A percentile compares a stretch with the other conserved stretches of the same genome.
These are phyloP conservation scores for Oceanites oceanicus DNA, from an alignment of 2,113 vertebrate genomes.

Conservation along the genomic window DNA sequence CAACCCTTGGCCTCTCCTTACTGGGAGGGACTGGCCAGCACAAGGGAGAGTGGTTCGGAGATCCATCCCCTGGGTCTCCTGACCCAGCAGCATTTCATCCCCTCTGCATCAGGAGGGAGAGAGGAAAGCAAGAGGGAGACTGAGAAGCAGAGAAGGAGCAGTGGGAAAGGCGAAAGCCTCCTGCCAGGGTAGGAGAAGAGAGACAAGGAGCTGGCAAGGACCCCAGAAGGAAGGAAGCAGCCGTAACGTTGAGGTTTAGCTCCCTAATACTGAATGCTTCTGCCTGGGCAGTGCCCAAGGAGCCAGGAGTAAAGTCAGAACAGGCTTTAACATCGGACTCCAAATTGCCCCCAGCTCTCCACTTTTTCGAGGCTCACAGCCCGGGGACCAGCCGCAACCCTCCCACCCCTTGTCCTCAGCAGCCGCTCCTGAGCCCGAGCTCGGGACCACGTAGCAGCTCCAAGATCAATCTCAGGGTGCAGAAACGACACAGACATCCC, in stretches of 20 bases:
- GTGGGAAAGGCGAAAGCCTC: background rate
- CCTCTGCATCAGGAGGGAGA: background rate
- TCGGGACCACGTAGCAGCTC: rapidly evolving
- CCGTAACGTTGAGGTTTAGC: background rate
- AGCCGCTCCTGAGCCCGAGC: background rate
- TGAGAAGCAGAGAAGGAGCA: background rate
- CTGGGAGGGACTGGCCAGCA: background rate
- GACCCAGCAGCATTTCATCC: background rate
- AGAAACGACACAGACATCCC: background rate
- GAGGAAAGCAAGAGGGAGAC: background rate
- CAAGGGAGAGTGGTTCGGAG: background rate
- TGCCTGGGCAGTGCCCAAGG: background rate
- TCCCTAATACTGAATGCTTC: background rate
- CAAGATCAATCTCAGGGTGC: background rate
- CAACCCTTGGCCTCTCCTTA: background rate
- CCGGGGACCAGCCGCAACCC: background rate
- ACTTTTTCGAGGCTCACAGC: background rate
- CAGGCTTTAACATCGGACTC: background rate
- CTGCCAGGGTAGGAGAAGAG: background rate
- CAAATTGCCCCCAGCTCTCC: background rate
- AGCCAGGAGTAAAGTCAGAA: background rate
- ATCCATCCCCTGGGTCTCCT: background rate
- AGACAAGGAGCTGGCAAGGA: background rate
- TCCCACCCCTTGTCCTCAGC: background rate
- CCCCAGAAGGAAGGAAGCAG: background rate